Evolutionary conservation across 1,140 invertebrate genomes (phyloP), one percentile per base, ranked within the genome.

Genomic region (Leptinotarsa lineolata): DNA sequence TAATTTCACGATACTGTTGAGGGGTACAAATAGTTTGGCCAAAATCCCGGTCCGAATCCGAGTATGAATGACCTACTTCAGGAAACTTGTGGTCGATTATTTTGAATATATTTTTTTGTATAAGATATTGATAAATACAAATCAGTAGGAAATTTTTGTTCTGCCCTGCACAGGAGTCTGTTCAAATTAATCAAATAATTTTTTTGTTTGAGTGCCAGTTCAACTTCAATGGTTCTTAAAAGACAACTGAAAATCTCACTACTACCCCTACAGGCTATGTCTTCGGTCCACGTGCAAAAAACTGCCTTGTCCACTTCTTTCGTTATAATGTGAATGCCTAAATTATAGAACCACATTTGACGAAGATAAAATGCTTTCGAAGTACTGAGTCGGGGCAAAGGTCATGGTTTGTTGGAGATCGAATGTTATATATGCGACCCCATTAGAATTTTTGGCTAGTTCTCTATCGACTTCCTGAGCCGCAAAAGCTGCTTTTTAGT

Each of bases 261-360:
- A 61, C 77, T 74, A 20, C 70, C 76, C 22, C 70, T 72, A 18
- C 13, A n/a, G 3, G 72, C 72, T 15, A 74, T 54, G 67, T 78
- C 72, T 65, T 78, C 69, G 3, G 77, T 76, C 75, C 77, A 78
- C 3, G 20, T 78, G 44, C 45, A 66, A 63, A 76, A 69, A 72
- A 18, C 61, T n/a, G 72, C 15, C 58, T 54, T 72, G n/a, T 18
- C 13, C 60, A 30, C 68, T 13, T 13, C 22, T 48, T n/a, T 30
- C 13, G 64, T 72, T 11, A 73, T 70, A 20, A 6, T 65, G 22
- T 79, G 78, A 21, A 79, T 71, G 3, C 76, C 68, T 46, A 79
- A 73, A 46, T 77, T 77, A 64, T 79, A 79, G 64, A 80, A 72
- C 74, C 77, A 80, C 45, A 81, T 68, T 59, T 81, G 80, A 22